Percentiles rank a stretch among this genome's conserved stretches.
These are phyloP conservation scores for Mastomys natalensis DNA, from an alignment of 2,113 vertebrate species.

Conservation along the genomic window DNA sequence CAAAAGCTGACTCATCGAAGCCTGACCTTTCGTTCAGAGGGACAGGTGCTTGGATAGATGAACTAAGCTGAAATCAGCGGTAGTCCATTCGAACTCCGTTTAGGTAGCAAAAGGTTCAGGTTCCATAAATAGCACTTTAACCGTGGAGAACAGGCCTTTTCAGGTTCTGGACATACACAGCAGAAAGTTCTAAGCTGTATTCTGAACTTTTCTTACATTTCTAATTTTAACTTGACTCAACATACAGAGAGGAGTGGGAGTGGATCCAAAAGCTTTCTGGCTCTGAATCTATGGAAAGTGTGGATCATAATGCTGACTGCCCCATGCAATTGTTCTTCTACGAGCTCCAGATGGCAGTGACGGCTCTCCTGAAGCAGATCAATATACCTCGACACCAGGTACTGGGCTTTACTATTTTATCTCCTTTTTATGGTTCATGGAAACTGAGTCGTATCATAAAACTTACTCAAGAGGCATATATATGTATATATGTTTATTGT, in stretches of 20 bases:
- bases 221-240: slow-evolving; percentile 90
- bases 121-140: slow-evolving; percentile 58
- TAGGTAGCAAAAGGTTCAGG: slow-evolving; percentile 51
- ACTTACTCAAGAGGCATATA: not conserved
- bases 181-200: slow-evolving; percentile 82
- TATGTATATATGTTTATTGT: not conserved
- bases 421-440: slow-evolving; percentile 72
- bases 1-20: slow-evolving; percentile 50
- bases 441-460: slow-evolving; percentile 59
- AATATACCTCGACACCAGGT: slow-evolving; percentile 97
- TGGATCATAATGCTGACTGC: slow-evolving; percentile 89
- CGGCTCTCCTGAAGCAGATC: slow-evolving; percentile 94
- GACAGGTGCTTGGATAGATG: slow-evolving; percentile 39
- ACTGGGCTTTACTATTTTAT: slow-evolving; percentile 79
- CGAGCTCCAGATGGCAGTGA: slow-evolving; percentile 95
- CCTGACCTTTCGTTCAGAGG: slow-evolving; percentile 19
- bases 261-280: slow-evolving; percentile 95
- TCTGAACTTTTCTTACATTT: slow-evolving; percentile 89
- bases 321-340: slow-evolving; percentile 93
- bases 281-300: slow-evolving; percentile 90
- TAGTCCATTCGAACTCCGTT: slow-evolving; percentile 36
- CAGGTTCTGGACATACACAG: slow-evolving; percentile 60
- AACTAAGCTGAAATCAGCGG: slow-evolving; percentile 43
- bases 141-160: slow-evolving; percentile 28
- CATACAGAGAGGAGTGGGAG: slow-evolving; percentile 97